phyloP scores from a whole-genome alignment of 2,797 vertebrate species.

The Chromobotia macracanthus region DNA sequence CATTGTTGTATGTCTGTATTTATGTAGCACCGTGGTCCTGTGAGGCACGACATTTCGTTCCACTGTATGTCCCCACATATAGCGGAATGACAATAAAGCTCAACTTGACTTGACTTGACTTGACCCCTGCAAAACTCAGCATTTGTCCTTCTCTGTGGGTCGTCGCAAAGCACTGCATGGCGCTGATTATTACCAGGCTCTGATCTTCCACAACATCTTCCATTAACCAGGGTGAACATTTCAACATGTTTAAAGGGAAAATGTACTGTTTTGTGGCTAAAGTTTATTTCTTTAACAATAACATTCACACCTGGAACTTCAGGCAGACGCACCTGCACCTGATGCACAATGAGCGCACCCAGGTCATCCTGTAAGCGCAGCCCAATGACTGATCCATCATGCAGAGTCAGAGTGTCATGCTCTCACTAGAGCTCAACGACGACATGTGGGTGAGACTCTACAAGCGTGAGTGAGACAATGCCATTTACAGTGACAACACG shows the following conservation, averaged over 20 bases:
- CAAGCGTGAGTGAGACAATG: slow-evolving; percentile 90
- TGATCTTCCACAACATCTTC: slow-evolving; percentile 92
- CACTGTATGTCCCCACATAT: too few relatives aligned
- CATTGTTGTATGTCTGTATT: too few relatives aligned
- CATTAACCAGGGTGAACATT: slow-evolving; percentile 86
- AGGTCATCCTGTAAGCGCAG: slow-evolving; percentile 90
- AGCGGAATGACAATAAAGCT: too few relatives aligned
- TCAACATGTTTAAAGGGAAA: slow-evolving; percentile 87
- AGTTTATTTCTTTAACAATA: slow-evolving; percentile 93
- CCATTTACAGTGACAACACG: slow-evolving; percentile 89
- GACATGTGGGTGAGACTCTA: slow-evolving; percentile 91
- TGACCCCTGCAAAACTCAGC: slow-evolving; percentile 82
- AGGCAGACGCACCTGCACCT: slow-evolving; percentile 96
- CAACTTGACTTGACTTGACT: too few relatives aligned
- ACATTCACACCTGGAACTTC: slow-evolving; percentile 97
- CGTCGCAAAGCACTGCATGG: slow-evolving; percentile 90
- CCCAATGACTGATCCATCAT: slow-evolving; percentile 96
- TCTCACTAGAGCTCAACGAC: slow-evolving; percentile 80
- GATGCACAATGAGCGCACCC: slow-evolving; percentile 84
- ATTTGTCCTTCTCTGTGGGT: slow-evolving; percentile 88
- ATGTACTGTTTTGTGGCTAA: slow-evolving; percentile 83
- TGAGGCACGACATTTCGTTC: too few relatives aligned
- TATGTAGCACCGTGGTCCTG: too few relatives aligned
- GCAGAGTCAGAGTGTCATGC: slow-evolving; percentile 96
- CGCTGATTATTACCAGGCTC: slow-evolving; percentile 83